Percentiles rank a stretch among this genome's conserved stretches.
These are phyloP conservation scores for Chrysocyon brachyurus DNA, from an alignment of 2,797 vertebrate species.

Conservation along the genomic window DNA sequence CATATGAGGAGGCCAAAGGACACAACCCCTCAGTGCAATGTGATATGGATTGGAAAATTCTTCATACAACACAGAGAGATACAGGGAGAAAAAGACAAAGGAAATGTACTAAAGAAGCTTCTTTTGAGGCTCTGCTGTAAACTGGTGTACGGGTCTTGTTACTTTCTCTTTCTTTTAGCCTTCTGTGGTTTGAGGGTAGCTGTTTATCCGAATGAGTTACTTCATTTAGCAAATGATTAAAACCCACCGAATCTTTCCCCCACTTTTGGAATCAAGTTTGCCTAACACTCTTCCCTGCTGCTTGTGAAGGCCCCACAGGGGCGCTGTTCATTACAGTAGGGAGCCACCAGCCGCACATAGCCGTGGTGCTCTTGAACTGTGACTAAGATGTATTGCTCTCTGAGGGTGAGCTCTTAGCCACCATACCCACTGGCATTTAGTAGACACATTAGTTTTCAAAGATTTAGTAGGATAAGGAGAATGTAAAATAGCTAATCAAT, in stretches of 20 bases:
- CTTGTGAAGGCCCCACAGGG: background rate
- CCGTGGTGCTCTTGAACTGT: background rate
- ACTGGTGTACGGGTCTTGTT: background rate
- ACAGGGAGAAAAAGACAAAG: background rate
- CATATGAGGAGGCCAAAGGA: background rate
- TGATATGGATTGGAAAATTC: background rate
- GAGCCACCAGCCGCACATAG: rapidly evolving
- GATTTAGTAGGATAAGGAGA: background rate
- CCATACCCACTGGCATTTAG: background rate
- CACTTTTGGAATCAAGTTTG: background rate
- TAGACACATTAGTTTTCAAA: background rate
- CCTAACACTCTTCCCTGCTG: background rate
- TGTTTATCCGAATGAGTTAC: background rate
- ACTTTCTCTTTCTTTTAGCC: background rate
- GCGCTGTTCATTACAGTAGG: no score
- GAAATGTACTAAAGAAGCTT: background rate
- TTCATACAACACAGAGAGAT: background rate
- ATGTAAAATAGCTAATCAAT: background rate
- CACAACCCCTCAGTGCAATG: background rate
- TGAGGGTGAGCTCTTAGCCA: background rate
- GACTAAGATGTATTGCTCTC: rapidly evolving
- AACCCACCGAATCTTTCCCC: background rate
- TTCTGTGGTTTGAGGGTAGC: background rate
- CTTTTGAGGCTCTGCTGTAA: background rate
- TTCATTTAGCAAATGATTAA: background rate